Base-by-base conservation (phyloP, 2,113 vertebrate species). In the Tautogolabrus adspersus region DNA sequence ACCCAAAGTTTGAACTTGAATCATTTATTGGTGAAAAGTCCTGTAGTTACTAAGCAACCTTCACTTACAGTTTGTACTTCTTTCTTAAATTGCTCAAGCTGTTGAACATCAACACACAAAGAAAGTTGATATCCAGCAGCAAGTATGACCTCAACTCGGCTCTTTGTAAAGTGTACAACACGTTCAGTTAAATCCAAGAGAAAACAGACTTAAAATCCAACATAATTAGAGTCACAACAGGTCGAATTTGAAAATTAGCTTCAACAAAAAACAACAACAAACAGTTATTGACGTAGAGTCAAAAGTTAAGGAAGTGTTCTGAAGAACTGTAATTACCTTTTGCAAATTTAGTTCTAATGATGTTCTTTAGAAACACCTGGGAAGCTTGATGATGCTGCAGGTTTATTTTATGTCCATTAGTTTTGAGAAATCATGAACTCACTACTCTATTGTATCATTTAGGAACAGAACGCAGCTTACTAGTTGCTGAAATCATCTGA, bases 41-140 rank as follows among this genome's bases (percentile, higher is more conserved):
- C 34, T 64, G 61, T 18, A 72, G 77, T 84, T 89, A 66, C 72
- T 66, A 68, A 44, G 56, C 85, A 85, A 82, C 58, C 30, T n/a
- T 54, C 46, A 19, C 57, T 67, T 44, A 38, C 5, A 38, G 22
- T 74, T 75, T 63, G 10, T 52, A 34, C 63, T 67, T 51, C 34
- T 13, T 46, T 72, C 26, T 59, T n/a, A 55, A 54, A 76, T 51
- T 38, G 12, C 10, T 55, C 26, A 19, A 84, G 15, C 57, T 68
- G 21, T 63, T 63, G 21, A 66, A 57, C 19, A 47, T 68, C 69
- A 40, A 44, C 12, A 8, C 8, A 22, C 44, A 40, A 18, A 54
- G n/a, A 21, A 57, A 57, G 9, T 52, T 23, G 42, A 54, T 76
- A 46, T 75, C 37, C 69, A 56, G 60, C 37, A 68, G 46, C 11